These are phyloP conservation scores for Heliconius hermathena DNA, from an alignment of 1,140 invertebrate genomes.

Conservation along the genomic window DNA sequence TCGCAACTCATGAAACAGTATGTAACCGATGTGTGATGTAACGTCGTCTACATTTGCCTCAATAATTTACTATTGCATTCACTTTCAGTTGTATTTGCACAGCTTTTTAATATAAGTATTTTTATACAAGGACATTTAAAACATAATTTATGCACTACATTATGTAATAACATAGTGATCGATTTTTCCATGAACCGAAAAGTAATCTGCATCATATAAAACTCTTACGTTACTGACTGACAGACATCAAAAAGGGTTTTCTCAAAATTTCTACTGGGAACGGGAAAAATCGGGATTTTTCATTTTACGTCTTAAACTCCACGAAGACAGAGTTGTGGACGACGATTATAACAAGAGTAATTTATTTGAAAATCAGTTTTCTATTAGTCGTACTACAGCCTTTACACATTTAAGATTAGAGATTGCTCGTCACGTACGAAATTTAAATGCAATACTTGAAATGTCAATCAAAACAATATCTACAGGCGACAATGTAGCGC, in stretches of 20 bases:
- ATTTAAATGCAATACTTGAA: background rate
- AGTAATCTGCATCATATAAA: too few relatives aligned
- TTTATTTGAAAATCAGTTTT: background rate
- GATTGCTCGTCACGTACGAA: background rate
- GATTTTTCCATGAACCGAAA: too few relatives aligned
- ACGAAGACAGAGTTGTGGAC: too few relatives aligned
- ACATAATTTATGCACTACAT: background rate
- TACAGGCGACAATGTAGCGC: too few relatives aligned
- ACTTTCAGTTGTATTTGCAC: background rate
- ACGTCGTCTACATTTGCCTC: background rate
- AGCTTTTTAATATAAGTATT: background rate
- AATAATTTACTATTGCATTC: background rate
- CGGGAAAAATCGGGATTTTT: too few relatives aligned
- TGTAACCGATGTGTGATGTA: conserved; percentile 9
- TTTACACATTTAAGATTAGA: background rate
- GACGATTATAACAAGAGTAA: background rate
- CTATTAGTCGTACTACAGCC: too few relatives aligned
- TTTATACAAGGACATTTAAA: background rate
- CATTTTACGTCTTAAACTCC: too few relatives aligned
- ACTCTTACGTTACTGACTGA: too few relatives aligned
- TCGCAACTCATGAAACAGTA: background rate
- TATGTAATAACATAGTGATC: too few relatives aligned
- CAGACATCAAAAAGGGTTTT: too few relatives aligned
- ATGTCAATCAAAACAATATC: background rate
- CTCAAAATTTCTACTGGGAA: too few relatives aligned